Conservation (phyloP, 2,113 vertebrate species). For the Cariama cristata region DNA sequence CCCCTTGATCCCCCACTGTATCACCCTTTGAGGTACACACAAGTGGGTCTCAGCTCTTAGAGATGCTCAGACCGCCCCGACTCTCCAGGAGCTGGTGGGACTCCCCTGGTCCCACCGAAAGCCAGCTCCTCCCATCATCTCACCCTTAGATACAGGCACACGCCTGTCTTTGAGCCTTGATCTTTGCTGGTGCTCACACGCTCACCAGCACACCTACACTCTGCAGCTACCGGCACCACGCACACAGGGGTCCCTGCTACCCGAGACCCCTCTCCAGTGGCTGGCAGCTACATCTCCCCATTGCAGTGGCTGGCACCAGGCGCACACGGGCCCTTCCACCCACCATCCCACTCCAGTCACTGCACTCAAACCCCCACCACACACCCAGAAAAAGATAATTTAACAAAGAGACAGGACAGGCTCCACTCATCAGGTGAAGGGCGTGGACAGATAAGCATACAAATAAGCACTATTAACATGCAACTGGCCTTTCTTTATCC, state of each 20-base stretch:
- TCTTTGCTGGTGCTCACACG: not conserved
- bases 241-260: not conserved
- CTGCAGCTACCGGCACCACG: not conserved
- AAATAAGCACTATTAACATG: not conserved
- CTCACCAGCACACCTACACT: not conserved
- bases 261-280: not conserved
- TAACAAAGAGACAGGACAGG: not conserved
- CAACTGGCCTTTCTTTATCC: not conserved
- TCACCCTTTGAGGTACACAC: not conserved
- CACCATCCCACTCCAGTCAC: not conserved
- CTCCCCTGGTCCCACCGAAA: not conserved
- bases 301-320: not conserved
- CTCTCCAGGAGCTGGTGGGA: not conserved
- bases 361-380: not conserved
- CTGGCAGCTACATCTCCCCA: not conserved
- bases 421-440: not conserved
- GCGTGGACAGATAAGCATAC: not conserved
- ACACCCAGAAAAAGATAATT: not conserved
- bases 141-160: not conserved
- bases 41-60: not conserved
- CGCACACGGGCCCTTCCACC: too few species aligned
- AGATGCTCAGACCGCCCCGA: not conserved
- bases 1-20: not conserved
- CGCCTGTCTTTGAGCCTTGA: not conserved
- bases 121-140: not conserved